These are phyloP conservation scores for Toxotes lorentzi DNA, from an alignment of 2,797 vertebrate species.

Conservation along the genomic window DNA sequence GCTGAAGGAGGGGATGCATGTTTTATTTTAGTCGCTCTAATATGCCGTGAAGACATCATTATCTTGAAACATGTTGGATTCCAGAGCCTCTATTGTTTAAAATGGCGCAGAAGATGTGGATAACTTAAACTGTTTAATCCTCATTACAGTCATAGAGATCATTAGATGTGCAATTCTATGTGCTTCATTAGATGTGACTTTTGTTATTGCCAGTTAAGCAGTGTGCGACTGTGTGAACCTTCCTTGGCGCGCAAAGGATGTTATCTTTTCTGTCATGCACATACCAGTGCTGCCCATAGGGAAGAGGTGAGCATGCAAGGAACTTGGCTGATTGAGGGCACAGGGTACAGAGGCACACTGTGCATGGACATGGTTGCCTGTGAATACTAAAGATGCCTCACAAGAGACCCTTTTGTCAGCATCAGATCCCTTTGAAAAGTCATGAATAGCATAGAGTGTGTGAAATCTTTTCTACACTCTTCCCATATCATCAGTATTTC, in stretches of 20 bases:
- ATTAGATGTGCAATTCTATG: conserved; percentile 57
- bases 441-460: conserved; percentile 57
- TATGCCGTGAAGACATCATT: conserved; percentile 79
- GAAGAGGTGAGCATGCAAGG: conserved; percentile 75
- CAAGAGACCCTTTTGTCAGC: conserved; percentile 70
- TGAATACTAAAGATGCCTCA: conserved; percentile 68
- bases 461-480: conserved; percentile 41
- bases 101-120: conserved; percentile 56
- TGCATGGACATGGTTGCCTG: conserved; percentile 47
- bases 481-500: conserved; percentile 31
- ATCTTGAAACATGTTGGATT: conserved; percentile 66
- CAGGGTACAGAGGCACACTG: conserved; percentile 46
- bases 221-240: conserved; percentile 51
- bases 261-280: conserved; percentile 79
- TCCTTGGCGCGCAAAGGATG: conserved; percentile 65
- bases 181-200: conserved; percentile 69
- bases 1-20: conserved; percentile 72
- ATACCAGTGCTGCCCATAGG: conserved; percentile 70
- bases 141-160: conserved; percentile 59
- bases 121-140: conserved; percentile 63
- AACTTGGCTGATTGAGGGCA: conserved; percentile 78
- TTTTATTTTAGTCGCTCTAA: conserved; percentile 80
- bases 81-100: conserved; percentile 62
- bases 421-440: conserved; percentile 42
- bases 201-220: conserved; percentile 64